Evolutionary conservation across 2,797 vertebrate species (phyloP), one percentile per base, ranked within the genome.

Genomic region (Oreortyx pictus): DNA sequence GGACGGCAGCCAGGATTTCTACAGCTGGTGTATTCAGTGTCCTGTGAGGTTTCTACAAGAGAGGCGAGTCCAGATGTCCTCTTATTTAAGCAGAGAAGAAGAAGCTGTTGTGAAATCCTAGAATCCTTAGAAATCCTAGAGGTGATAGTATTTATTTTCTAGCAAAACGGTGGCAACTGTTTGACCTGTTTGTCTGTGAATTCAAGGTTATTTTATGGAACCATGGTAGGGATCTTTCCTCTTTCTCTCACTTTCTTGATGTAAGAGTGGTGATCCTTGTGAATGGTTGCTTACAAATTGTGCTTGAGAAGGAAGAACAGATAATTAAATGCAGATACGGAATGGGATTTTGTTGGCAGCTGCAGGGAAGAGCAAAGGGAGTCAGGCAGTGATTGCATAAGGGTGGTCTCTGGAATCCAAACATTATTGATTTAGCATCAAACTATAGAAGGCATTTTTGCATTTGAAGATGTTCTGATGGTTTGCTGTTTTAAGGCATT

Each of bases 271-370:
- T 57, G n/a, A 47, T 54, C 3, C 7, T 0, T 22, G 31, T 19
- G 70, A 23, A 16, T 31, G 27, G 10, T 65, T 59, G 72, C 11
- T 56, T 11, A n/a, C 31, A 56, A 56, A 41, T 57, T 71, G 44
- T 65, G 46, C 80, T 74, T 87, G 11, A 0, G 37, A 43, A 35
- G 73, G 87, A 39, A 77, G 81, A 70, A 50, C 14, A 54, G 29
- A 54, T 54, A 7, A 4, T 52, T 49, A 22, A 46, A 15, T 67
- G 54, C 67, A 46, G 67, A 60, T 82, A 71, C 87, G 79, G 60
- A 57, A 87, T 25, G 49, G 33, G 46, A 81, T 89, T 90, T 73
- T 86, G 20, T 77, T 95, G 84, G 76, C 87, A 94, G 52, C 75
- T 44, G 2, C 19, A 49, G 57, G 82, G 75, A 44, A 65, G 68